Percentiles rank a stretch among this genome's conserved stretches.
phyloP scores from a whole-genome alignment of 2,113 vertebrate genomes.

The Gasterosteus aculeatus region DNA sequence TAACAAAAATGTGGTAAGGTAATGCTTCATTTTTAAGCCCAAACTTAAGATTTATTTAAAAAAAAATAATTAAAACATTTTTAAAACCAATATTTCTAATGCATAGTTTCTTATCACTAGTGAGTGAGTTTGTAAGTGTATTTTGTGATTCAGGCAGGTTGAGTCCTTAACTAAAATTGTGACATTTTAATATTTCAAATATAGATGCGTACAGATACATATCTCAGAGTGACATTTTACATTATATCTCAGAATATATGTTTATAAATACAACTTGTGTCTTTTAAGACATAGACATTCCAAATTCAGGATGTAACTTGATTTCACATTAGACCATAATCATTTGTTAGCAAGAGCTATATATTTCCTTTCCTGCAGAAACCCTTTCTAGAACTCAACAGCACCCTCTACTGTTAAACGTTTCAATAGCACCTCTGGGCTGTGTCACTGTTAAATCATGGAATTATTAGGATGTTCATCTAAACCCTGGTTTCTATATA shows the following conservation, averaged over 20 bases:
- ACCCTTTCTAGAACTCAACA: conserved; percentile 2
- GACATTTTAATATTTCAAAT: not conserved
- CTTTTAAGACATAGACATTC: not conserved
- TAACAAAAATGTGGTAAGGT: not conserved
- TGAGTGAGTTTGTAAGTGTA: not conserved
- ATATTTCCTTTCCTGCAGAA: not conserved
- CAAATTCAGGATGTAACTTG: not conserved
- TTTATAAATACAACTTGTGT: not conserved
- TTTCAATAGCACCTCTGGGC: not conserved
- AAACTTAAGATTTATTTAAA: not conserved
- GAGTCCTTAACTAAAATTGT: not conserved
- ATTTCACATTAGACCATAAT: not conserved
- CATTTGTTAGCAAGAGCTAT: not conserved
- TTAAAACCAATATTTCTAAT: not conserved
- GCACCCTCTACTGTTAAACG: conserved; percentile 40
- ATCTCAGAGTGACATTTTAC: not conserved
- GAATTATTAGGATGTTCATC: not conserved
- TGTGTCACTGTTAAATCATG: not conserved
- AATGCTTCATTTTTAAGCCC: not conserved
- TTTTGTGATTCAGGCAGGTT: not conserved
- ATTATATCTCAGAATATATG: not conserved
- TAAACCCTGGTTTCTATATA: too few species aligned
- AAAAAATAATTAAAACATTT: not conserved
- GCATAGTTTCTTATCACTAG: not conserved
- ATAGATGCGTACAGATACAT: not conserved